phyloP scores from a whole-genome alignment of 2,888 invertebrate genomes.

The Dryadula phaetusa region DNA sequence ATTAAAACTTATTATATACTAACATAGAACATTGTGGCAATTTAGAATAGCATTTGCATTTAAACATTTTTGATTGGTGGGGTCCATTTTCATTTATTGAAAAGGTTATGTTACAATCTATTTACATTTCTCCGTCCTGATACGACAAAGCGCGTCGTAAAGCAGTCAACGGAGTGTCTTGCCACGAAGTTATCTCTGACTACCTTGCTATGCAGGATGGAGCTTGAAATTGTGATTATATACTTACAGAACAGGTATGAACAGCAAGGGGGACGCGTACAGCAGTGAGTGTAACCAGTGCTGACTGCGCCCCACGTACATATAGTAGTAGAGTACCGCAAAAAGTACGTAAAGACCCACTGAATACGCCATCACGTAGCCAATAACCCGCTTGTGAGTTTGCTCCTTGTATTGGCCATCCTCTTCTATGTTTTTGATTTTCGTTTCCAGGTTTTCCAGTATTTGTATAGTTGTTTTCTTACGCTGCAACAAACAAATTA shows the following conservation, averaged over 20 bases:
- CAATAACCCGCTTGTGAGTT: conserved; percentile 91
- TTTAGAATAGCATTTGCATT: too few species aligned
- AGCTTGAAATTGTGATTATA: too few species aligned
- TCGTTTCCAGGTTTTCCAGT: conserved; percentile 90
- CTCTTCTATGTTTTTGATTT: conserved; percentile 92
- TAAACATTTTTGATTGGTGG: too few species aligned
- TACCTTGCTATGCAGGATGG: too few species aligned
- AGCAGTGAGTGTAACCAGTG: conserved; percentile 88
- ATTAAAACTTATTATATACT: too few species aligned
- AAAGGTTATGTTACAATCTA: too few species aligned
- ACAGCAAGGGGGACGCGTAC: conserved; percentile 90
- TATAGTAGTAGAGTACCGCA: conserved; percentile 90
- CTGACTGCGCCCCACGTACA: conserved; percentile 91
- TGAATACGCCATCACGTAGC: conserved; percentile 88
- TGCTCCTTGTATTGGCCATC: conserved; percentile 92
- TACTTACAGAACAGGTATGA: conserved; percentile 94
- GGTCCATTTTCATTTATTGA: too few species aligned
- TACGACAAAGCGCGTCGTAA: too few species aligned
- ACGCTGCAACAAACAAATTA: conserved; percentile 59
- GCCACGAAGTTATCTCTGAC: too few species aligned
- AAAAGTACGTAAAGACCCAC: conserved; percentile 88
- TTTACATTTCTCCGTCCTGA: too few species aligned
- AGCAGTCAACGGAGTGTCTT: too few species aligned
- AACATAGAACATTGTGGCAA: too few species aligned
- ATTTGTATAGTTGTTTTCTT: conserved; percentile 77